Conservation (phyloP, 1,140 invertebrate genomes). For the Drosophila truncata region DNA sequence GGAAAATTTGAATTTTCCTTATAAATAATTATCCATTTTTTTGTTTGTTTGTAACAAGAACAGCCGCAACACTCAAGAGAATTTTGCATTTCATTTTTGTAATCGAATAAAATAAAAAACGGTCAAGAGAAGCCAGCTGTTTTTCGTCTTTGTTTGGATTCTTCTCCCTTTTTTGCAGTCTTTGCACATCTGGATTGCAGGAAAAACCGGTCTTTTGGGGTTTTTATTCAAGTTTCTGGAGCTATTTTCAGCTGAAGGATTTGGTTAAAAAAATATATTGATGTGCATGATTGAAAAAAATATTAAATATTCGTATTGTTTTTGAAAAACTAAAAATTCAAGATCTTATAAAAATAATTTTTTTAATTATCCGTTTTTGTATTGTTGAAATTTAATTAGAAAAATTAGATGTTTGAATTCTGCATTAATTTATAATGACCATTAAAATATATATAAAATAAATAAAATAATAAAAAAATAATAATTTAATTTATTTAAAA, state of each 20-base stretch:
- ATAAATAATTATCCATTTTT: constrained; percentile 15
- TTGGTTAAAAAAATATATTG: not conserved
- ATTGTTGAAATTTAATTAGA: no score
- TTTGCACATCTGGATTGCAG: not conserved
- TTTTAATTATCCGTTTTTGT: no score
- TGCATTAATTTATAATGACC: no score
- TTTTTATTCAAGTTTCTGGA: not conserved
- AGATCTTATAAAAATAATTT: no score
- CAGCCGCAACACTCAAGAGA: constrained; percentile 41
- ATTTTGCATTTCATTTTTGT: constrained; percentile 65
- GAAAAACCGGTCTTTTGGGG: constrained; percentile 23
- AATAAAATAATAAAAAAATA: no score
- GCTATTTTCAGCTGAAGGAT: constrained; percentile 1
- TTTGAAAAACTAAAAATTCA: not conserved
- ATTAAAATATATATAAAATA: no score
- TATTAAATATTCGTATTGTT: constrained; percentile 39
- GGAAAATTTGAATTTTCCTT: constrained; percentile 31
- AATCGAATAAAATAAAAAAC: constrained; percentile 41
- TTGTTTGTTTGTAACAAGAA: constrained; percentile 53
- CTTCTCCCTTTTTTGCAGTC: not conserved
- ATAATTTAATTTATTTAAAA: no score
- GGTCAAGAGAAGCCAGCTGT: constrained; percentile 5
- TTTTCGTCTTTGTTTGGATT: constrained; percentile 7
- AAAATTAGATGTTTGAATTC: no score
- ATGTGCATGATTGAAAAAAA: not conserved